Conservation (phyloP, 2,113 vertebrate species). For the Martes martes region DNA sequence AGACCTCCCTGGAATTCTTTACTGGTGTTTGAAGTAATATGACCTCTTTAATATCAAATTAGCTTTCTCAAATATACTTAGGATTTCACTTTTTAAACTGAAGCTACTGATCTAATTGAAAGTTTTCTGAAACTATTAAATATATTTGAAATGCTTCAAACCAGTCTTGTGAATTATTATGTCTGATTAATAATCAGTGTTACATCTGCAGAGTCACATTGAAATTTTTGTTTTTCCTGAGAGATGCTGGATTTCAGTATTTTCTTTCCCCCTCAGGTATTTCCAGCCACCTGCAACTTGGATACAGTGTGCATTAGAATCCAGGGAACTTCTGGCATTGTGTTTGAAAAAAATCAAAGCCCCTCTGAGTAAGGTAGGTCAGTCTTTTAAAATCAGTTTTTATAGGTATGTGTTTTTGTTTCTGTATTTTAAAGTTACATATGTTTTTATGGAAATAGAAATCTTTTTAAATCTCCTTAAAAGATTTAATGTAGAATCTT, state of each 20-base stretch:
- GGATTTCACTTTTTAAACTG: conserved; percentile 38
- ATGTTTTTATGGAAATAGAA: not conserved
- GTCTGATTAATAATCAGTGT: not conserved
- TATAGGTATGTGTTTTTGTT: not conserved
- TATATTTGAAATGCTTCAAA: not conserved
- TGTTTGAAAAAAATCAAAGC: conserved; percentile 97
- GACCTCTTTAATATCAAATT: not conserved
- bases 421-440: not conserved
- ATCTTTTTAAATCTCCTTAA: not conserved
- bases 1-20: not conserved
- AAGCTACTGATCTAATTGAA: not conserved
- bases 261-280: conserved; percentile 84
- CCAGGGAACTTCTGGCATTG: conserved; percentile 94
- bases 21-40: not conserved
- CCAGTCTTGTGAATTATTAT: not conserved
- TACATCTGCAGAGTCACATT: not conserved
- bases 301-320: conserved; percentile 95
- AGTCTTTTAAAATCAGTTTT: not conserved
- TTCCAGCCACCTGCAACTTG: conserved; percentile 94
- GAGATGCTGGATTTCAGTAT: not conserved
- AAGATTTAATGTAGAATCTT: not conserved
- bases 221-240: not conserved
- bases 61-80: not conserved
- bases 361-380: conserved; percentile 85
- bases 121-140: not conserved